Conservation (phyloP, 2,113 vertebrate genomes). For the Labrus mixtus region DNA sequence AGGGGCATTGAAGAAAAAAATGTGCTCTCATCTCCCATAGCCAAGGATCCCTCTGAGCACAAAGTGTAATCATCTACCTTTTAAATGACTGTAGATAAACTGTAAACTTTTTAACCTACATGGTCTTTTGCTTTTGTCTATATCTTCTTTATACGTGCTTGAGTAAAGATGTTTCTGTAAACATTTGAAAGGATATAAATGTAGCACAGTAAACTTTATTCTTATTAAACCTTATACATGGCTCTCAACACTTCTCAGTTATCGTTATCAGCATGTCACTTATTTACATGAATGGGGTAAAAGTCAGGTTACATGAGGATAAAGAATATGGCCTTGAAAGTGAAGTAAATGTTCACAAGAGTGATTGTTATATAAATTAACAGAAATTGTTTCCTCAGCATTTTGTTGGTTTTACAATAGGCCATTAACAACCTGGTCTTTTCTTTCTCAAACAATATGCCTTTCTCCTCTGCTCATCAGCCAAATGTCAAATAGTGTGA, state of each 20-base stretch:
- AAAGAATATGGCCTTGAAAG: neutral
- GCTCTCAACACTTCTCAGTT: neutral
- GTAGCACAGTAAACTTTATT: neutral
- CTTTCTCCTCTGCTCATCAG: neutral
- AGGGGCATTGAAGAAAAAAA: too few species aligned
- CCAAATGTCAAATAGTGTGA: too few species aligned
- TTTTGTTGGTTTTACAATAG: too few species aligned
- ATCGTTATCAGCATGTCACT: neutral
- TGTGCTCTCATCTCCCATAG: too few species aligned
- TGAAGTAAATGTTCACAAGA: neutral
- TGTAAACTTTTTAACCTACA: neutral
- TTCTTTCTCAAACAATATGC: neutral
- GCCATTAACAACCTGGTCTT: neutral
- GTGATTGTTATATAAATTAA: neutral
- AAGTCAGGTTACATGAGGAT: neutral
- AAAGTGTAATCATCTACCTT: neutral
- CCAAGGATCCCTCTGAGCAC: too few species aligned
- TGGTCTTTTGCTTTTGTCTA: neutral
- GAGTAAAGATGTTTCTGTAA: neutral
- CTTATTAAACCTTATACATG: neutral
- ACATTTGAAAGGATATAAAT: too few species aligned
- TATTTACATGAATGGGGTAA: slow-evolving; percentile 2
- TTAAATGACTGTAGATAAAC: neutral
- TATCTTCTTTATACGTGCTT: neutral
- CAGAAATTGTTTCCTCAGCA: neutral